Percentiles rank a stretch among this genome's conserved stretches.
Evolutionary conservation across 2,888 invertebrate species (phyloP).

Genomic region (Nephrotoma appendiculata): DNA sequence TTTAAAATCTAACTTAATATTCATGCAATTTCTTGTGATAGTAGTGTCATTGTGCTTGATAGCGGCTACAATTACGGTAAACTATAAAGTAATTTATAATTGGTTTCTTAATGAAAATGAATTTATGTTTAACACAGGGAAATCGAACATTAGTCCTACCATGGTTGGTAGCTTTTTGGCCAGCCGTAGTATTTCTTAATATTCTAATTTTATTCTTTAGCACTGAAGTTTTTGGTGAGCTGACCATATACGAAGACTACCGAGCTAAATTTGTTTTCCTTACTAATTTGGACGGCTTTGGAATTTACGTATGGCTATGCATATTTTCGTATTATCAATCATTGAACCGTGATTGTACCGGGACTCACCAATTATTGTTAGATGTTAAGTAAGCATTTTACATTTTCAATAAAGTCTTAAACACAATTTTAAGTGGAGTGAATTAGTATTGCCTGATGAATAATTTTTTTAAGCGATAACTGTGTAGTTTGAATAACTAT

Average conservation of each 20-base stretch:
- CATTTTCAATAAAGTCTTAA: no score
- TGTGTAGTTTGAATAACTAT: no score
- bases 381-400: no score
- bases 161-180: neutral
- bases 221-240: neutral
- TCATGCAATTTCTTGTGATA: neutral
- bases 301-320: neutral
- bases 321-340: neutral
- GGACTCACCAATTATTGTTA: no score
- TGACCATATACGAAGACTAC: neutral
- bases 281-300: neutral
- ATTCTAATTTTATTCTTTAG: neutral
- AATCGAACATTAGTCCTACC: neutral
- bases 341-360: neutral
- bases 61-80: neutral
- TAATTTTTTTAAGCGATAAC: no score
- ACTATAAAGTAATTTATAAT: neutral
- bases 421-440: no score
- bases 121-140: neutral
- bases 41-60: neutral
- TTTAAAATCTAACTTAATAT: neutral
- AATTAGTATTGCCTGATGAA: no score
- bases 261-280: neutral
- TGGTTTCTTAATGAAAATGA: neutral
- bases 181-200: neutral